Base-by-base conservation (phyloP, 2,113 vertebrate genomes). In the Eulacestoma nigropectus region DNA sequence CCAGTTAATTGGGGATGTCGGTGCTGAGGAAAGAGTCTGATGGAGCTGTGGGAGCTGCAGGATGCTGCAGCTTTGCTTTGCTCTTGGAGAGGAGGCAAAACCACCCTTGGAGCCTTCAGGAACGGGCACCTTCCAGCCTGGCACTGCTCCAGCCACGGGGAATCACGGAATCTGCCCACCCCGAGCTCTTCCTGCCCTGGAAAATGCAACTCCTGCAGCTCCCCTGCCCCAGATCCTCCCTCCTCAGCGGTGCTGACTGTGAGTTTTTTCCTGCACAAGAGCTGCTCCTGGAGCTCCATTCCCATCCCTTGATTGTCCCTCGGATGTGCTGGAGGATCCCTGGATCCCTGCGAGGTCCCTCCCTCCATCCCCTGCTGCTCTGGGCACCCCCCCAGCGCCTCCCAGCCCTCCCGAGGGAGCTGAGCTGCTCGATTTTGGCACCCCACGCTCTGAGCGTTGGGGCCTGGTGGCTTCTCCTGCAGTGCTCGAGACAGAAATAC, bases 381-480 rank as follows among this genome's bases (percentile, higher is more conserved):
- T 6, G 39, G 77, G 49, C 33, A 8, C n/a, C 60, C 39, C 8
- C 79, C 57, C 62, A 26, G 37, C 30, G 0, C 7, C 2, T 16
- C 82, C 21, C 23, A 1, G 67, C 39, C 15, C 88, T 74, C 1
- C 0, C 1, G 18, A 29, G 37, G 91, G 16, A 25, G 9, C 5
- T 2, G 13, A 67, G 72, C 63, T 2, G 42, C 42, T 67, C 10
- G 0, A 6, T 55, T 89, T 42, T 30, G 72, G 39, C 67, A 46
- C 41, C 53, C 60, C 57, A 3, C 0, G 0, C 73, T 76, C 39
- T 15, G 75, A 20, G 16, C 5, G 13, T 7, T 20, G 62, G 23
- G 46, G 70, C 84, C 77, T 11, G 39, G 91, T 72, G 89, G 89
- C 84, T 97, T 93, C 92, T 95, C 87, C 92, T 53, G 89, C 83